phyloP scores from a whole-genome alignment of 2,888 invertebrate genomes.

The Drosophila nr. fundita region DNA sequence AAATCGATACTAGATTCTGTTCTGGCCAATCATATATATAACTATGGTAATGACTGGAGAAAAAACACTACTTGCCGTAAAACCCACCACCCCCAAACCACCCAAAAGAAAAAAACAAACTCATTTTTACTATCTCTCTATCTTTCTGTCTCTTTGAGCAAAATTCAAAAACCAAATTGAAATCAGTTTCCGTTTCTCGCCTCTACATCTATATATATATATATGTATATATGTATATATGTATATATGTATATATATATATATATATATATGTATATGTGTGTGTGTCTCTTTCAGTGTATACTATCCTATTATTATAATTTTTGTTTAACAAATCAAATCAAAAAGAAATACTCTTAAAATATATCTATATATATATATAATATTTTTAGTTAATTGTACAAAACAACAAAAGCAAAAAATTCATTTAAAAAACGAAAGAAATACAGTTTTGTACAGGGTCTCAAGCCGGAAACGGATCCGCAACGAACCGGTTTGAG shows the following conservation, averaged over 20 bases:
- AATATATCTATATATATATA: constrained; percentile 17
- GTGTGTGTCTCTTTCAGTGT: constrained; percentile 66
- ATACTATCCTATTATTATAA: constrained; percentile 47
- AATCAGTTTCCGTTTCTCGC: constrained; percentile 49
- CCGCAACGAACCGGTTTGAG: background rate
- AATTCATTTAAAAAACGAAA: constrained; percentile 14
- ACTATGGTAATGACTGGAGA: constrained; percentile 85
- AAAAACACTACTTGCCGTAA: constrained; percentile 48
- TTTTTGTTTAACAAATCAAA: constrained; percentile 45
- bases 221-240: no score
- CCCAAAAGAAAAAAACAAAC: constrained; percentile 32
- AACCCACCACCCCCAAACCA: constrained; percentile 45
- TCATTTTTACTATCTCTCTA: constrained; percentile 31
- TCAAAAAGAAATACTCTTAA: constrained; percentile 10
- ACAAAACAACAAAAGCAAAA: constrained; percentile 38
- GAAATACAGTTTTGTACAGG: constrained; percentile 9
- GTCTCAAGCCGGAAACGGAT: background rate
- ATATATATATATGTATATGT: constrained; percentile 19
- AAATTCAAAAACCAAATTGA: constrained; percentile 22
- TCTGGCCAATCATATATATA: constrained; percentile 76
- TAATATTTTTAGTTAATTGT: constrained; percentile 46
- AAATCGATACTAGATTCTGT: constrained; percentile 44
- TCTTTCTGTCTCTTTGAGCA: constrained; percentile 45
- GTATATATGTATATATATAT: no score
- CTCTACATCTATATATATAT: constrained; percentile 23